Percentiles rank a stretch among this genome's conserved stretches.
These are phyloP conservation scores for Corapipo altera DNA, from an alignment of 2,113 vertebrate genomes.

Conservation along the genomic window DNA sequence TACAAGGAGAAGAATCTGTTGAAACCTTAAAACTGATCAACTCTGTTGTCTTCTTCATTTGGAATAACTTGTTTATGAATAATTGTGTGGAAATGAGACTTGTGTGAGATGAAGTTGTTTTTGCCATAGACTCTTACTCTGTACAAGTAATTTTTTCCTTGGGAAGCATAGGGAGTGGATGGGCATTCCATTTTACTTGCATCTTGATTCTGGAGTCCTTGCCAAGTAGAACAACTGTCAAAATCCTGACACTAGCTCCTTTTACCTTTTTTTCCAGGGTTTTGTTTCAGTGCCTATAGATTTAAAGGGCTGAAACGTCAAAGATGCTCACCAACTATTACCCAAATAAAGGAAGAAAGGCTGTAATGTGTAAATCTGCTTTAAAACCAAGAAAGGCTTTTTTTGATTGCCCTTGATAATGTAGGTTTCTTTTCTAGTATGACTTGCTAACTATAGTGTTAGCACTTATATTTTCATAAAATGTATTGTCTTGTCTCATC, in stretches of 20 bases:
- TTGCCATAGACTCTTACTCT: not conserved
- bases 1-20: not conserved
- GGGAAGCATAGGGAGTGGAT: not conserved
- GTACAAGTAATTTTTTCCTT: not conserved
- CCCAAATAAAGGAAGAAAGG: not conserved
- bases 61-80: not conserved
- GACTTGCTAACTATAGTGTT: constrained; percentile 4
- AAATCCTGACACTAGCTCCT: not conserved
- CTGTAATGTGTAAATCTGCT: not conserved
- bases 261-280: not conserved
- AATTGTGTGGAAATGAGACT: not conserved
- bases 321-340: not conserved
- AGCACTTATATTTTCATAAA: constrained; percentile 10
- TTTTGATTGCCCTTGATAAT: not conserved
- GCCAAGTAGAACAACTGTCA: not conserved
- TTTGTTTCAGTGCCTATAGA: constrained; percentile 13
- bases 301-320: not conserved
- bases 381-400: constrained; percentile 2
- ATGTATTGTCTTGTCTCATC: not conserved
- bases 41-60: not conserved
- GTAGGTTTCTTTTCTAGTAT: not conserved
- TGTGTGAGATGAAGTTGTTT: not conserved
- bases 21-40: not conserved
- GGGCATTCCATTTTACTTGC: not conserved
- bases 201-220: not conserved